phyloP scores from a whole-genome alignment of 2,888 invertebrate genomes.

The Arenicola marina region DNA sequence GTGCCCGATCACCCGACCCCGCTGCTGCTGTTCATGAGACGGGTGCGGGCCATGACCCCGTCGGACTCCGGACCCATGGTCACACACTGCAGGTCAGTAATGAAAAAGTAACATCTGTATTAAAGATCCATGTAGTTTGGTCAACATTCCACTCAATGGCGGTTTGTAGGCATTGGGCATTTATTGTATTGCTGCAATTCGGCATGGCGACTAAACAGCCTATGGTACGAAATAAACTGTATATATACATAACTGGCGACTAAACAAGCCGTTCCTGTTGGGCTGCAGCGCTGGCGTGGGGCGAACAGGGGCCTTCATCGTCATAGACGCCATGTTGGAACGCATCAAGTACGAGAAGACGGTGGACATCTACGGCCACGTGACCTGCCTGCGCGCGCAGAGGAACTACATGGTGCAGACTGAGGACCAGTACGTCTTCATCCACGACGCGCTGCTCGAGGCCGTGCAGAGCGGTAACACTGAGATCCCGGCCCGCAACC shows the following conservation, averaged over 20 bases:
- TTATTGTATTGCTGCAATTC: no score
- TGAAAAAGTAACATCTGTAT: no score
- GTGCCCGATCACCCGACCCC: constrained; percentile 99
- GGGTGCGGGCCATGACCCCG: constrained; percentile 78
- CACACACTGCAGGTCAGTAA: constrained; percentile 77
- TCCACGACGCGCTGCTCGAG: constrained; percentile 95
- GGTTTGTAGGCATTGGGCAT: no score
- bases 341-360: constrained; percentile 95
- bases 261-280: no score
- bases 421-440: constrained; percentile 99
- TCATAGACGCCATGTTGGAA: constrained; percentile 98
- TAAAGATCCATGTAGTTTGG: no score
- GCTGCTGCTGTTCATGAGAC: constrained; percentile 92
- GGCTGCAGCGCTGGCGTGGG: constrained; percentile 73
- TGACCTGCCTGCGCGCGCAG: constrained; percentile 95
- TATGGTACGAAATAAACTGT: no score
- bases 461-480: constrained; percentile 96
- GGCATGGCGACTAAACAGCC: no score
- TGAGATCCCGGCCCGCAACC: constrained; percentile 91
- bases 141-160: no score
- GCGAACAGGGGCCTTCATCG: constrained; percentile 65
- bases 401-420: constrained; percentile 96
- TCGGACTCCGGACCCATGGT: constrained; percentile 91
- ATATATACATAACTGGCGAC: no score
- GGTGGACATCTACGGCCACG: constrained; percentile 98